A percentile compares a stretch with the other conserved stretches of the same genome.
Evolutionary conservation across 2,797 vertebrate species (phyloP).

Genomic region (Microctenopoma steveboyesi): DNA sequence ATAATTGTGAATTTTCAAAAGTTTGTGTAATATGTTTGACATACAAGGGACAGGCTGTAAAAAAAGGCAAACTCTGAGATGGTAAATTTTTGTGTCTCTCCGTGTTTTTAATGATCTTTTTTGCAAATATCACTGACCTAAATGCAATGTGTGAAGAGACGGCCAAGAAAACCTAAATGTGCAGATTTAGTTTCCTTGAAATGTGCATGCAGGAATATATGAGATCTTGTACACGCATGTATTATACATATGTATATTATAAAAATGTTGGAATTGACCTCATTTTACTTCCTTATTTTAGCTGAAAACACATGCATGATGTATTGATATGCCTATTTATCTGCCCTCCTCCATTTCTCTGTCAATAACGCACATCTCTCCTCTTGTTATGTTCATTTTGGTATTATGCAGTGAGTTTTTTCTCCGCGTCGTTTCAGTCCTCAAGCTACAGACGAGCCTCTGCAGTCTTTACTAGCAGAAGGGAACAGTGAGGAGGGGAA

Average conservation of each 20-base stretch:
- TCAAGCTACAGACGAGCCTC: constrained; percentile 43
- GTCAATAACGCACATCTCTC: constrained; percentile 41
- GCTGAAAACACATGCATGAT: constrained; percentile 15
- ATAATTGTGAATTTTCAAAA: constrained; percentile 57
- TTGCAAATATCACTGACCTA: constrained; percentile 10
- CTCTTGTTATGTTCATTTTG: constrained; percentile 29
- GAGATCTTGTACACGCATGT: neutral
- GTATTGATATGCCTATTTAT: constrained; percentile 34
- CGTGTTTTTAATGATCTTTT: too few species aligned
- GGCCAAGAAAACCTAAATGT: neutral
- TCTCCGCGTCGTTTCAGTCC: constrained; percentile 56
- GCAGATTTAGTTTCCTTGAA: neutral
- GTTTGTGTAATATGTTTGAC: constrained; percentile 42
- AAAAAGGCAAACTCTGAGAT: constrained; percentile 23
- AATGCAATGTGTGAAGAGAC: neutral
- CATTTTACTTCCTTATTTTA: constrained; percentile 34
- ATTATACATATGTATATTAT: neutral
- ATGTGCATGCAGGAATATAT: neutral
- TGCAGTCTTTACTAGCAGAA: constrained; percentile 43
- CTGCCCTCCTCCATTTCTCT: constrained; percentile 10
- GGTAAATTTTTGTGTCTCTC: too few species aligned
- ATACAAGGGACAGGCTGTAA: constrained; percentile 26
- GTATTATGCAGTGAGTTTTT: too few species aligned
- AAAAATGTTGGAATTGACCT: constrained; percentile 21
- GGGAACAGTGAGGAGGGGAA: constrained; percentile 1